Percentiles rank a stretch among this genome's conserved stretches.
These are phyloP conservation scores for Mixornis gularis DNA, from an alignment of 2,113 vertebrate species.

Conservation along the genomic window DNA sequence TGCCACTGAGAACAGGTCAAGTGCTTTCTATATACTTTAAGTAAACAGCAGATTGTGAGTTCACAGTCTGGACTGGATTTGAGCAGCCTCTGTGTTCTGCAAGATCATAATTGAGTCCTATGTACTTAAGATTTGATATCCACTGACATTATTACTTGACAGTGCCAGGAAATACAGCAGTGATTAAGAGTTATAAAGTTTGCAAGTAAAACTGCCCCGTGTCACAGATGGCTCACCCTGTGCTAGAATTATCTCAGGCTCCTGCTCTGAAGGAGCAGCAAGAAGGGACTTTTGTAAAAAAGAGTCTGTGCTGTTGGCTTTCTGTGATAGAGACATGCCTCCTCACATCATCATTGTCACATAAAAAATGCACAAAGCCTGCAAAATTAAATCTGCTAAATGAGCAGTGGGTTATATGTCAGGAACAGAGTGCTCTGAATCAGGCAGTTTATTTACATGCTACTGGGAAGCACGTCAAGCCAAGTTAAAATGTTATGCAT, in stretches of 20 bases:
- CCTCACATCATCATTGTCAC: neutral
- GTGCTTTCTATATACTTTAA: conserved; percentile 47
- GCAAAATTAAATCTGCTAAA: conserved; percentile 25
- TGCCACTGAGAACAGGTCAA: conserved; percentile 46
- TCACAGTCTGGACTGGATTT: conserved; percentile 21
- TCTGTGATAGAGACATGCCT: neutral
- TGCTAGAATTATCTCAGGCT: neutral
- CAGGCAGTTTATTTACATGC: neutral
- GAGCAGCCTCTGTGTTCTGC: conserved; percentile 8
- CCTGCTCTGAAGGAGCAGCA: neutral
- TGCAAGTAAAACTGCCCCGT: neutral
- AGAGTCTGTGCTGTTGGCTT: neutral
- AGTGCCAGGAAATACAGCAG: neutral
- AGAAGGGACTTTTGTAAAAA: neutral
- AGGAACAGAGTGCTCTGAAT: neutral
- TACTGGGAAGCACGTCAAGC: neutral
- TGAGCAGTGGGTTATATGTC: neutral
- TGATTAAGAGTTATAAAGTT: neutral
- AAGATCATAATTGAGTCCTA: conserved; percentile 18
- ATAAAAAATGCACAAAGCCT: neutral
- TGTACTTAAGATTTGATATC: conserved; percentile 21
- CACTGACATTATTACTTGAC: neutral
- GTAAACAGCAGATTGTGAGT: conserved; percentile 21
- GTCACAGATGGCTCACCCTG: neutral
- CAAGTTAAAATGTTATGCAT: neutral